Conservation (phyloP, 92 coral and sea anemone genomes). For the Palythoa heliodiscus region DNA sequence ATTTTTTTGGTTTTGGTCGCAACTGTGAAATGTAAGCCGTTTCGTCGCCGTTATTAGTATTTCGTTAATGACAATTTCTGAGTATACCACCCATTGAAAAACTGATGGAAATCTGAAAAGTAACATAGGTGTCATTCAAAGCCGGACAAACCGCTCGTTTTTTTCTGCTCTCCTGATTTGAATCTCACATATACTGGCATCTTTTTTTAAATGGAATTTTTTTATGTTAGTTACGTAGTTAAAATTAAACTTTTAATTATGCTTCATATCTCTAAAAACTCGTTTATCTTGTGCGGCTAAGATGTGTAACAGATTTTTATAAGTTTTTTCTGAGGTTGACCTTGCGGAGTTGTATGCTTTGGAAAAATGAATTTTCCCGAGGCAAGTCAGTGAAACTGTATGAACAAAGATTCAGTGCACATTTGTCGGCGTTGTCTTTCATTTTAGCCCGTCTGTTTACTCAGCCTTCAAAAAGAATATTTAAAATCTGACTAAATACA, state of each 20-base stretch:
- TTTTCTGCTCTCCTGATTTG: neutral
- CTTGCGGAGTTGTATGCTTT: slow-evolving; percentile 6
- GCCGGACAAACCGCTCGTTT: neutral
- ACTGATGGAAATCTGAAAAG: slow-evolving; percentile 14
- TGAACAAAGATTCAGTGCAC: slow-evolving; percentile 40
- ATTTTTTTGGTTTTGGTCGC: neutral
- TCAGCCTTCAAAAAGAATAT: slow-evolving; percentile 46
- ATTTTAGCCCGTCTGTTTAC: slow-evolving; percentile 52
- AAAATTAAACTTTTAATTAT: slow-evolving; percentile 15
- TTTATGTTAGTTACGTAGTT: neutral
- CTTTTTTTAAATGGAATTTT: neutral
- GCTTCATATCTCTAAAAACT: neutral
- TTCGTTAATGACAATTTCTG: neutral
- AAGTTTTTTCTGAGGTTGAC: neutral
- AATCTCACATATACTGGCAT: neutral
- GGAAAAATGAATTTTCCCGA: slow-evolving; percentile 1
- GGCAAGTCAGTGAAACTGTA: neutral
- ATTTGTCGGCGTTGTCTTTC: slow-evolving; percentile 57
- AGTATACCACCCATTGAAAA: slow-evolving; percentile 33
- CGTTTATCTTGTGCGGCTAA: slow-evolving; percentile 20
- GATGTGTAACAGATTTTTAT: neutral
- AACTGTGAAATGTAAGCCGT: neutral
- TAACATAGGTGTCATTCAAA: neutral
- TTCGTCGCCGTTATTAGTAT: neutral
- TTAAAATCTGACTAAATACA: slow-evolving; percentile 25